phyloP scores from a whole-genome alignment of 2,888 invertebrate species.

The Laothoe populi region DNA sequence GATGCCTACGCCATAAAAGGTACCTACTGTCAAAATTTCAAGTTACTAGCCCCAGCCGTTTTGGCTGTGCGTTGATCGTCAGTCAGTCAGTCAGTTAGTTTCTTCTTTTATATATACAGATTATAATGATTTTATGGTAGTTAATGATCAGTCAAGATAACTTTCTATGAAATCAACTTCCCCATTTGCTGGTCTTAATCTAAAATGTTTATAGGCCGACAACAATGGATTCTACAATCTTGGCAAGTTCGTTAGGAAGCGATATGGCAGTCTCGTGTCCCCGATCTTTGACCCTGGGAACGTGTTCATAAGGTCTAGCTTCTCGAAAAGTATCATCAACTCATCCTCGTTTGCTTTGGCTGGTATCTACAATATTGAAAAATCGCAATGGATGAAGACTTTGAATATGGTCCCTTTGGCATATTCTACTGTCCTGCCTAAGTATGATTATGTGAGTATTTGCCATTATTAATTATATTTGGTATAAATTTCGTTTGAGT shows the following conservation, averaged over 20 bases:
- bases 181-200: no score
- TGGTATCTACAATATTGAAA: conserved; percentile 6
- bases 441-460: conserved; percentile 26
- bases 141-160: no score
- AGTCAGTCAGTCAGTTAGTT: no score
- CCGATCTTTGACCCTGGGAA: conserved; percentile 5
- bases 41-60: no score
- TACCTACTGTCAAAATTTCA: no score
- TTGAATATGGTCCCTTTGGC: conserved; percentile 21
- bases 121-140: no score
- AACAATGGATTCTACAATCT: neutral
- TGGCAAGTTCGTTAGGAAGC: conserved; percentile 18
- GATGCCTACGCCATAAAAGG: no score
- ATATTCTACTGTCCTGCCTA: conserved; percentile 19
- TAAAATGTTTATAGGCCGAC: neutral
- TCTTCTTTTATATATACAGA: no score
- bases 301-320: conserved; percentile 12
- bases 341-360: conserved; percentile 13
- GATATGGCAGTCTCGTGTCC: conserved; percentile 16
- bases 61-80: no score
- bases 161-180: no score
- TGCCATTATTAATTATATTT: neutral
- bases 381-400: neutral
- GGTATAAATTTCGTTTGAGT: no score
- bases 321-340: neutral